phyloP scores from a whole-genome alignment of 2,113 vertebrate species.

The Rousettus leschenaultii region DNA sequence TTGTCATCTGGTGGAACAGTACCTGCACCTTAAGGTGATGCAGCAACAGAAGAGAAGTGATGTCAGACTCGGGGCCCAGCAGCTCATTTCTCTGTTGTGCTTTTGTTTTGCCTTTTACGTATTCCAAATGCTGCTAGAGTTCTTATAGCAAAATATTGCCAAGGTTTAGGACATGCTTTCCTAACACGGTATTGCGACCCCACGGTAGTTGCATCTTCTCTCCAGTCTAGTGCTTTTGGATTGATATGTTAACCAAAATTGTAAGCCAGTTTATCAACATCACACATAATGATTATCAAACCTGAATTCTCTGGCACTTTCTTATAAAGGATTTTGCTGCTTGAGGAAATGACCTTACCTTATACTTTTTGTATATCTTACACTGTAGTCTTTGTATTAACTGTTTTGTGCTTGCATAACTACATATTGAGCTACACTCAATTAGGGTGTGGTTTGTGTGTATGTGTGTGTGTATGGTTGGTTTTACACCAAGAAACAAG shows the following conservation, averaged over 20 bases:
- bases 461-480: neutral
- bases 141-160: constrained; percentile 33
- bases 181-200: constrained; percentile 21
- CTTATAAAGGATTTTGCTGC: constrained; percentile 31
- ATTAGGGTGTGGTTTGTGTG: neutral
- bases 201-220: neutral
- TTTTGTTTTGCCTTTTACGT: constrained; percentile 57
- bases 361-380: neutral
- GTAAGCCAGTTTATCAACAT: constrained; percentile 33
- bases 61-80: neutral
- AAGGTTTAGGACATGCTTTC: constrained; percentile 45
- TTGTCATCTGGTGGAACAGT: neutral
- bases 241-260: constrained; percentile 34
- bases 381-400: neutral
- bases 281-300: neutral
- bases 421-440: neutral
- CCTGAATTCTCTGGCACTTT: neutral
- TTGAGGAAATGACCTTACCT: neutral
- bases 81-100: neutral
- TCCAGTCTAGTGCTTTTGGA: constrained; percentile 33
- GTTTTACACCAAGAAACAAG: constrained; percentile 19
- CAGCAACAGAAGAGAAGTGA: neutral
- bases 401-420: neutral
- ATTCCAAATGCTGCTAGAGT: constrained; percentile 43
- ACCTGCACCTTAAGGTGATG: constrained; percentile 21